These are phyloP conservation scores for Bellardia pandia DNA, from an alignment of 2,888 invertebrate genomes.

Conservation along the genomic window DNA sequence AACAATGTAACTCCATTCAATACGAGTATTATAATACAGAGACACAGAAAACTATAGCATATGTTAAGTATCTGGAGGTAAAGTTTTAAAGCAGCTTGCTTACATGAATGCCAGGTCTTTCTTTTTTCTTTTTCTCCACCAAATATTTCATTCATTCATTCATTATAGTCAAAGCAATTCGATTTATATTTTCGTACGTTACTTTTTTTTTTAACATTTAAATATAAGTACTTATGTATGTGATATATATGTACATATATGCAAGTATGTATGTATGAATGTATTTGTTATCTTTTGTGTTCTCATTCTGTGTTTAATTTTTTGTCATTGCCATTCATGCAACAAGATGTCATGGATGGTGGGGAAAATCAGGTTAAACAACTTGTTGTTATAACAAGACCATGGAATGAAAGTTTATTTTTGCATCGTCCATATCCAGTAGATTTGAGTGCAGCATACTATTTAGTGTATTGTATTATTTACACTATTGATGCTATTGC, in stretches of 20 bases:
- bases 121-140: not conserved
- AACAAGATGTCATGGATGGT: slow-evolving; percentile 54
- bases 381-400: slow-evolving; percentile 64
- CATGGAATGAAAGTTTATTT: slow-evolving; percentile 62
- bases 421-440: slow-evolving; percentile 34
- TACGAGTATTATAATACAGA: not conserved
- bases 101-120: slow-evolving; percentile 26
- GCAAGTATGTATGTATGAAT: not conserved
- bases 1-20: slow-evolving; percentile 51
- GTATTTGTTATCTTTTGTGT: slow-evolving; percentile 53
- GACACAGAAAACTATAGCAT: not conserved
- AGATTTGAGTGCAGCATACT: slow-evolving; percentile 12
- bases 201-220: slow-evolving; percentile 46
- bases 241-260: not conserved
- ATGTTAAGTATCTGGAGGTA: not conserved
- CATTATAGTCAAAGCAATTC: slow-evolving; percentile 38
- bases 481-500: slow-evolving; percentile 42
- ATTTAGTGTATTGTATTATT: slow-evolving; percentile 5
- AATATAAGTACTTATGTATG: slow-evolving; percentile 14
- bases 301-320: slow-evolving; percentile 55
- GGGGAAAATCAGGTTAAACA: slow-evolving; percentile 71
- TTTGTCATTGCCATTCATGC: slow-evolving; percentile 59
- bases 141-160: slow-evolving; percentile 44
- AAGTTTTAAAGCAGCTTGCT: slow-evolving; percentile 22
- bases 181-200: slow-evolving; percentile 44